A percentile compares a stretch with the other conserved stretches of the same genome.
phyloP scores from a whole-genome alignment of 64 coral and sea anemone genomes.

The Catalaphyllia jardinei region DNA sequence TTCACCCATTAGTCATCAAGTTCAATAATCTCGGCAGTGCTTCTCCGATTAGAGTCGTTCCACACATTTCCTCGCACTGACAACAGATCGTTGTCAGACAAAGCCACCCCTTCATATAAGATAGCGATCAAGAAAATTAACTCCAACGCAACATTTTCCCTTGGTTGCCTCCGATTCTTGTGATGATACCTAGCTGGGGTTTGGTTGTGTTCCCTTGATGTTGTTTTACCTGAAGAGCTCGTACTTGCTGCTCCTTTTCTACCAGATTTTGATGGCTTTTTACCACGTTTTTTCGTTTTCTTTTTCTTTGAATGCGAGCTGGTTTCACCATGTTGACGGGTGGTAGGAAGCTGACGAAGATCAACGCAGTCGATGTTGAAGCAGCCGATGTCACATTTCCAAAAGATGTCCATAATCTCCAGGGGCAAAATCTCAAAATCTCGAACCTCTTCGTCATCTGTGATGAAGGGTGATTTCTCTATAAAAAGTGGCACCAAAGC shows the following conservation, averaged over 20 bases:
- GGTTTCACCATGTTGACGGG: neutral
- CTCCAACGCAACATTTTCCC: conserved; percentile 24
- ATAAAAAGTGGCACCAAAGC: neutral
- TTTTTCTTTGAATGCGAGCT: neutral
- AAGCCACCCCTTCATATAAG: conserved; percentile 1
- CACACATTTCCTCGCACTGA: neutral
- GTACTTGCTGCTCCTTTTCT: neutral
- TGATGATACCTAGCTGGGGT: neutral
- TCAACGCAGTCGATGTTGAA: conserved; percentile 26
- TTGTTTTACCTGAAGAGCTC: neutral
- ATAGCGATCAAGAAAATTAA: conserved; percentile 27
- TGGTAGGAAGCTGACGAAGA: neutral
- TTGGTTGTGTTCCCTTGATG: neutral
- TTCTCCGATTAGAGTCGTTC: neutral
- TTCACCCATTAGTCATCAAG: neutral
- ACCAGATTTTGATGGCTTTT: neutral
- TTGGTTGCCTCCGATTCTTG: neutral
- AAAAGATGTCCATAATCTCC: conserved; percentile 24
- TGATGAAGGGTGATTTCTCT: neutral
- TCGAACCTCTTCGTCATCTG: neutral
- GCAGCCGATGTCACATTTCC: conserved; percentile 42
- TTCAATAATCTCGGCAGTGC: conserved; percentile 14
- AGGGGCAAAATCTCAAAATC: conserved; percentile 34
- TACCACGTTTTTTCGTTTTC: conserved; percentile 11
- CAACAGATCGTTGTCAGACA: neutral